Base-by-base conservation (phyloP, 2,797 vertebrate genomes). In the Poecile montanus region DNA sequence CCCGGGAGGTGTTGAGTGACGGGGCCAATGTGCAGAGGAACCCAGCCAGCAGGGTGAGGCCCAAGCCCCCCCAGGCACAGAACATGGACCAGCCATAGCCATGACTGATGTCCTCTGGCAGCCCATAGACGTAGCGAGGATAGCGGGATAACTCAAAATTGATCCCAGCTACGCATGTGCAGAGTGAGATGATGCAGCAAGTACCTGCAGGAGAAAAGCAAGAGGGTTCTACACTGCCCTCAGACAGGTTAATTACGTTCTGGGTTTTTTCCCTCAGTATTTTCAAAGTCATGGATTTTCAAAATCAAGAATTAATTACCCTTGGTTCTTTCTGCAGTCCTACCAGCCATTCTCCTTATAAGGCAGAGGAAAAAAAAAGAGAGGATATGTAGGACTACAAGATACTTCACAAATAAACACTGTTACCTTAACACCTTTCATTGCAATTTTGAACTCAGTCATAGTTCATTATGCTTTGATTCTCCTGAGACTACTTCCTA, bases 61-160 rank as follows among this genome's bases (percentile, higher is more conserved):
- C 99, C 54, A 99, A 97, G 65, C 99, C 99, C 2, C 99, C 99
- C 99, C 99, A 99, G 97, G 99, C 99, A 98, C 99, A 99, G 97
- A 99, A 99, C 99, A 99, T 99, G 97, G 99, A 99, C 99, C 99
- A 99, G 97, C 99, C 99, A 96, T 99, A 99, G 97, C 99, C 99
- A 93, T 99, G 99, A 97, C 99, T 99, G 98, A 99, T 99, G 98
- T 99, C 99, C 97, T 99, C 99, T 5, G 99, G 99, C 91, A 99
- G 98, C 96, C 99, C 98, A 22, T 99, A 99, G 97, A 99, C 98
- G 75, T 98, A 98, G 96, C 99, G 99, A 15, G 99, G 99, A 85
- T 99, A 99, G 95, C 99, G 98, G 25, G 99, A 99, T 34, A 99
- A 92, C 98, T 99, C 99, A 63, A 99, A 99, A 97, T 99, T 99